These are phyloP conservation scores for Caenorhabditis sp. DNA, from an alignment of 2,888 invertebrate genomes.

Conservation along the genomic window DNA sequence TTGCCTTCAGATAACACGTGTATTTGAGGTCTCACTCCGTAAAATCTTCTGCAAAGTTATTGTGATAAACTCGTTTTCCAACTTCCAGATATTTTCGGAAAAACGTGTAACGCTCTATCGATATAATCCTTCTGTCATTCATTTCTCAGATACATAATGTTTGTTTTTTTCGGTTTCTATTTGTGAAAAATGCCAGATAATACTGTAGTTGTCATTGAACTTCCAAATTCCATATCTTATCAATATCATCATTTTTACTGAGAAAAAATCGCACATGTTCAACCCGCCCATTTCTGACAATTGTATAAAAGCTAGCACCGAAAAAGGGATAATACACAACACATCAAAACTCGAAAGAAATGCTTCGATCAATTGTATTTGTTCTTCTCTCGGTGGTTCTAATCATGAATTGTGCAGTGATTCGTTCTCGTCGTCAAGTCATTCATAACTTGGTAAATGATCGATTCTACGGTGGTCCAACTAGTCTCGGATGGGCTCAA, in stretches of 20 bases:
- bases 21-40: no score
- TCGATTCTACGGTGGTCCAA: not conserved
- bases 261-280: no score
- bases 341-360: not conserved
- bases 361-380: not conserved
- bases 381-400: not conserved
- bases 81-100: no score
- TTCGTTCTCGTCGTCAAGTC: not conserved
- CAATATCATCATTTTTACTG: not conserved
- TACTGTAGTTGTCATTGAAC: not conserved
- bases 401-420: not conserved
- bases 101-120: no score
- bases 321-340: no score
- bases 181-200: not conserved
- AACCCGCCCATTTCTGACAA: not conserved
- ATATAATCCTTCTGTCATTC: no score
- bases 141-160: no score
- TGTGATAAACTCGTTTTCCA: no score
- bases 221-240: not conserved
- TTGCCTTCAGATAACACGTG: no score
- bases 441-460: not conserved
- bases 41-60: no score
- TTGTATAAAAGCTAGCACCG: not conserved
- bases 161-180: no score
- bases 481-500: constrained; percentile 5